Evolutionary conservation across 1,140 invertebrate species (phyloP), one percentile per base, ranked within the genome.

Genomic region (Sweltsa coloradensis): DNA sequence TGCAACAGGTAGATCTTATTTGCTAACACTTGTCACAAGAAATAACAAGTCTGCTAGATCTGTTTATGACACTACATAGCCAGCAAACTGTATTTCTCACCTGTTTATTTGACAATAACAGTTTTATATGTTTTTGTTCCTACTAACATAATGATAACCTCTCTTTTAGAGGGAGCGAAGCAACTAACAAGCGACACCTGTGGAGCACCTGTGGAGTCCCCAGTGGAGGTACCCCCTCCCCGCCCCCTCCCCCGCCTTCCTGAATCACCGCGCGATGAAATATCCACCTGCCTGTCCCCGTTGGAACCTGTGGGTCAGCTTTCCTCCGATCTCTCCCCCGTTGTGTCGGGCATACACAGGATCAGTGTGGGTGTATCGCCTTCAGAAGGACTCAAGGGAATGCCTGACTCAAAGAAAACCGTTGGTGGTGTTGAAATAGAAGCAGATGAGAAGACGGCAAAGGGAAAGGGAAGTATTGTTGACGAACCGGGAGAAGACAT

Each of bases 161-260:
- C 64, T 57, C 61, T 66, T 66, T 58, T 66, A 66, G 64, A 66
- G 61, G 52, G 51, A 55, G 34, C 19, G 45, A 37, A 53, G 48
- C 51, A 52, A 52, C 50, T 52, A 52, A 52, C 50, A 43, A 25
- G 25, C 22, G 45, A 47, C 36, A 57, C 51, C 58, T 55, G 55
- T 55, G 60, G 52, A 52, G 49, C 45, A 57, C 53, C 61, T 58
- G n/a, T n/a, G 34, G 36, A 43, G 25, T 27, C 48, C 41, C 26
- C 18, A 36, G 41, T 34, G 48, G 48, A 50, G 48, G 23, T 25
- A 24, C 37, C 46, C 11, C 24, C 27, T 24, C 26, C 61, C 55
- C 45, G 51, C 56, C 34, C 51, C 53, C 45, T 44, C 55, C 48
- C 49, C 57, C 13, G 48, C 51, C 49, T 55, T 45, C 62, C 62